Conservation (phyloP, 2,797 vertebrate species). For the Darevskia nairensis region DNA sequence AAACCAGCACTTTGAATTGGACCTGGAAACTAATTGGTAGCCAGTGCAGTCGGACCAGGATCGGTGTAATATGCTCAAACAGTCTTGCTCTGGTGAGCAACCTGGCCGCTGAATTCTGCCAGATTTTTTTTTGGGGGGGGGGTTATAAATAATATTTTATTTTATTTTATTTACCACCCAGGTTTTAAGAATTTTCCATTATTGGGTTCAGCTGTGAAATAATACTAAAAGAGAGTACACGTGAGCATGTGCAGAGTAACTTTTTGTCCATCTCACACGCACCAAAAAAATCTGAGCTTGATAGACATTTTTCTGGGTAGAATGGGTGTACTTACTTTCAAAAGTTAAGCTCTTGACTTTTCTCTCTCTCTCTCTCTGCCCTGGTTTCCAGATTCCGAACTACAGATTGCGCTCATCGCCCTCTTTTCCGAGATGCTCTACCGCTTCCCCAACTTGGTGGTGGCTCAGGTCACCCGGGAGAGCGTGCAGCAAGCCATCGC, state of each 20-base stretch:
- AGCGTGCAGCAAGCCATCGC: conserved; percentile 92
- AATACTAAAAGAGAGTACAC: background rate
- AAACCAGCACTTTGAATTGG: too few species aligned
- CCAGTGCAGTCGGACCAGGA: too few species aligned
- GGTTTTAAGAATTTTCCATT: background rate
- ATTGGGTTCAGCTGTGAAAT: background rate
- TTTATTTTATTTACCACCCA: too few species aligned
- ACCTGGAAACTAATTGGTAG: too few species aligned
- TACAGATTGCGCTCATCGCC: conserved; percentile 92
- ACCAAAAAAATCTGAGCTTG: too few species aligned
- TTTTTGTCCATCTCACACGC: background rate
- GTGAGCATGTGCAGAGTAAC: background rate
- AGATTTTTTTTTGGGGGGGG: too few species aligned
- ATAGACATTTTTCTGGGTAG: too few species aligned
- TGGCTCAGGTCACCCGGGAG: conserved; percentile 90
- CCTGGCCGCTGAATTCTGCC: too few species aligned
- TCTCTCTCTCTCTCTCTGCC: background rate
- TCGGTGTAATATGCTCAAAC: too few species aligned
- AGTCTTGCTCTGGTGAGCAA: too few species aligned
- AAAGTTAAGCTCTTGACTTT: background rate
- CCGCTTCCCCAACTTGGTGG: conserved; percentile 90
- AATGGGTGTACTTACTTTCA: background rate
- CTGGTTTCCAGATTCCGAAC: conserved; percentile 84
- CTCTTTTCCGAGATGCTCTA: conserved; percentile 95
- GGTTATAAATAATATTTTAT: too few species aligned